phyloP scores from a whole-genome alignment of 1,140 invertebrate genomes.

The Cryptotermes secundus region DNA sequence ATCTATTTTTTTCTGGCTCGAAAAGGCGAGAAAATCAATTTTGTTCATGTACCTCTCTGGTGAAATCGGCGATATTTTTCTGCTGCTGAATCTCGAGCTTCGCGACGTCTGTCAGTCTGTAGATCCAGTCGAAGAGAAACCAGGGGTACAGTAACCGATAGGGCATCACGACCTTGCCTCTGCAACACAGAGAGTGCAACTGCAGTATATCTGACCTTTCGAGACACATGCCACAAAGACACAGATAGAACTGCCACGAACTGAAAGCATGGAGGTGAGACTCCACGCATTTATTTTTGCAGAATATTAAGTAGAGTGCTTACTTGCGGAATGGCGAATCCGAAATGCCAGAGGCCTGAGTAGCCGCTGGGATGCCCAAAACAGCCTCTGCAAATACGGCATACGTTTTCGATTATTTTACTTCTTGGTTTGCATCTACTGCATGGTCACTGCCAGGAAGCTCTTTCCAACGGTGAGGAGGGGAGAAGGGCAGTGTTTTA shows the following conservation, averaged over 20 bases:
- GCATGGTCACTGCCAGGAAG: too few species aligned
- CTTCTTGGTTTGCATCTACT: too few species aligned
- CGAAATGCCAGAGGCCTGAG: slow-evolving; percentile 35
- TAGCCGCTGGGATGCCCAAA: slow-evolving; percentile 48
- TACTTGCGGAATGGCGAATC: slow-evolving; percentile 21
- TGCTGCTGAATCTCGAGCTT: slow-evolving; percentile 57
- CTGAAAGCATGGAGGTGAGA: not conserved
- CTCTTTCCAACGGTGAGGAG: too few species aligned
- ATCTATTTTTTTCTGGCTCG: too few species aligned
- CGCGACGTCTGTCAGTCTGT: slow-evolving; percentile 58
- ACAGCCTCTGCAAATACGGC: slow-evolving; percentile 51
- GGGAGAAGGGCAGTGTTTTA: too few species aligned
- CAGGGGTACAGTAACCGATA: slow-evolving; percentile 62
- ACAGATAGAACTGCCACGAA: not conserved
- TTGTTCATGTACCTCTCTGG: slow-evolving; percentile 47
- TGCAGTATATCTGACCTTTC: slow-evolving; percentile 51
- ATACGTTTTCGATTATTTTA: not conserved
- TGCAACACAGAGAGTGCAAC: slow-evolving; percentile 47
- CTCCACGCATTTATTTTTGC: not conserved
- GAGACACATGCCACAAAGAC: not conserved
- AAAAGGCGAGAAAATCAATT: too few species aligned
- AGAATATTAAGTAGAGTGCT: not conserved
- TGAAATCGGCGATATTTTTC: slow-evolving; percentile 62
- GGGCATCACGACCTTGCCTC: slow-evolving; percentile 53
- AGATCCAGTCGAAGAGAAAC: slow-evolving; percentile 63